Evolutionary conservation across 1,140 invertebrate genomes (phyloP).

Genomic region (Cotesia glomerata): DNA sequence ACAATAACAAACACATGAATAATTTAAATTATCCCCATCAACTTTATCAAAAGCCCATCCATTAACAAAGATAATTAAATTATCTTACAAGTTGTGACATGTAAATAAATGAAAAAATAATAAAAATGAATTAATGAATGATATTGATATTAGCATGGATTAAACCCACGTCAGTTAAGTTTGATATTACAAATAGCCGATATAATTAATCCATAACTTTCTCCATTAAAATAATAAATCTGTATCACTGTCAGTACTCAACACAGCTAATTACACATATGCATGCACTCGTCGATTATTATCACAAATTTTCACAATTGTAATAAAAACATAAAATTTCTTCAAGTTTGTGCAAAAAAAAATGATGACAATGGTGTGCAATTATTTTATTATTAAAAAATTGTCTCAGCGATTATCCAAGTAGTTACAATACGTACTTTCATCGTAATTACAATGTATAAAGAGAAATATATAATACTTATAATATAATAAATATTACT

Average conservation of each 20-base stretch:
- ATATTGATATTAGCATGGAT: too few relatives aligned
- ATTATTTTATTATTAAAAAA: slow-evolving; percentile 24
- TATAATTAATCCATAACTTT: not conserved
- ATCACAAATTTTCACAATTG: not conserved
- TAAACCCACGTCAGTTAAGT: too few relatives aligned
- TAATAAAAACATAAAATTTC: not conserved
- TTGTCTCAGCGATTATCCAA: slow-evolving; percentile 41
- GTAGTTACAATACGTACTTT: slow-evolving; percentile 37
- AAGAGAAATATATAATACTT: not conserved
- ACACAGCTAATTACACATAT: not conserved
- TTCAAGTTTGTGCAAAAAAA: not conserved
- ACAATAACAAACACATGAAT: too few relatives aligned
- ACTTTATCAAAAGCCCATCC: too few relatives aligned
- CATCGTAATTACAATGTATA: slow-evolving; percentile 17
- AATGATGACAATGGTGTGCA: slow-evolving; percentile 17
- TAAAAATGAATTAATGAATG: too few relatives aligned
- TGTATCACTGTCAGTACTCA: not conserved
- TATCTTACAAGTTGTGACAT: too few relatives aligned
- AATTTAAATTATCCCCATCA: too few relatives aligned
- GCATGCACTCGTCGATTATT: too few relatives aligned
- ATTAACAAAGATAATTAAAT: too few relatives aligned
- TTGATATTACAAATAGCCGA: too few relatives aligned
- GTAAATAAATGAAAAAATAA: too few relatives aligned
- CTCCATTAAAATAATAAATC: not conserved
- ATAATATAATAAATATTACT: not conserved